Conservation (phyloP, 2,797 vertebrate genomes). For the Odontamblyopus rebecca region DNA sequence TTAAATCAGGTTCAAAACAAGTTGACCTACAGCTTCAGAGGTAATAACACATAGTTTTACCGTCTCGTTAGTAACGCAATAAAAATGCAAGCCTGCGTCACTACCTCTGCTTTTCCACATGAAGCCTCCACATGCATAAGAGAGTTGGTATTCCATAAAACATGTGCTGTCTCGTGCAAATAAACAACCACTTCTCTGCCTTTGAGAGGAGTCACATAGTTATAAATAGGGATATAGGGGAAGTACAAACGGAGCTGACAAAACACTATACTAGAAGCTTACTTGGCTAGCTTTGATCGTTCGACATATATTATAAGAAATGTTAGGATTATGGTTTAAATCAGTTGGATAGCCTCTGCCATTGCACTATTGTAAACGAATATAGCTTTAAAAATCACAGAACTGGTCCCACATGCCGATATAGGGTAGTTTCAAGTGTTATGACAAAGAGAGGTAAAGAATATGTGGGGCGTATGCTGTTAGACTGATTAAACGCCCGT, state of each 20-base stretch:
- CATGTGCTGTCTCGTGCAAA: slow-evolving; percentile 35
- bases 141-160: slow-evolving; percentile 19
- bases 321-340: not conserved
- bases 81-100: slow-evolving; percentile 8
- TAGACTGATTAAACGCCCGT: slow-evolving; percentile 41
- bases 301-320: not conserved
- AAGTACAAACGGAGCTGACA: slow-evolving; percentile 18
- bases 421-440: not conserved
- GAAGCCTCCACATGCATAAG: slow-evolving; percentile 23
- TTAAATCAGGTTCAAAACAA: not conserved
- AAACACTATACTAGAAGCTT: slow-evolving; percentile 13
- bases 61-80: not conserved
- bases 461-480: slow-evolving; percentile 25
- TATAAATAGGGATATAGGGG: slow-evolving; percentile 47
- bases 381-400: not conserved
- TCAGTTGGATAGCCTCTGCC: slow-evolving; percentile 6
- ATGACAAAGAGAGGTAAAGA: slow-evolving; percentile 9
- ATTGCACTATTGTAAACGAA: not conserved
- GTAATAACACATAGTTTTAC: not conserved
- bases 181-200: slow-evolving; percentile 43
- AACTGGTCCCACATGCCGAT: not conserved
- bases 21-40: not conserved
- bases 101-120: slow-evolving; percentile 1
- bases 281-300: slow-evolving; percentile 10
- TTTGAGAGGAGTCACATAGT: slow-evolving; percentile 13